Percentiles rank a stretch among this genome's conserved stretches.
Conservation (phyloP, 2,888 invertebrate species). For the Sympetrum striolatum region DNA sequence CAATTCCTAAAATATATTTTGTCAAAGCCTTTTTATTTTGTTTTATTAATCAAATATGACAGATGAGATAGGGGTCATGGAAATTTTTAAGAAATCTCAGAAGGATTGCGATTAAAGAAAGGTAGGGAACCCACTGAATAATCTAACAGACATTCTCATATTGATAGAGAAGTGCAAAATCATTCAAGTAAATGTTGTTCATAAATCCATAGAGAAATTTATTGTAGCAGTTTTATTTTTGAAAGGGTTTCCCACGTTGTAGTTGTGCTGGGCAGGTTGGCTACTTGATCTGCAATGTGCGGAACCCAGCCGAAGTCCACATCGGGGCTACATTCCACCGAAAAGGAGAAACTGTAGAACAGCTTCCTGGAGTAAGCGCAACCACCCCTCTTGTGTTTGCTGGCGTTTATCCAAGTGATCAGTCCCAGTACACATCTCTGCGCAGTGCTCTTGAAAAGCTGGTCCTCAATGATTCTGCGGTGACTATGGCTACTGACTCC, state of each 20-base stretch:
- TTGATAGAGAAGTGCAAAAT: too few species aligned
- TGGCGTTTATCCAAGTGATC: conserved; percentile 90
- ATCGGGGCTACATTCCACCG: conserved; percentile 80
- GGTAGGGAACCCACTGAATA: too few species aligned
- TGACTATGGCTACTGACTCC: conserved; percentile 79
- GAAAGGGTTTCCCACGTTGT: conserved; percentile 53
- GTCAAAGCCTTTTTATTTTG: too few species aligned
- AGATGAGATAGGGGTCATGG: too few species aligned
- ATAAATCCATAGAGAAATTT: not conserved
- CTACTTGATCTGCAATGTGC: conserved; percentile 82
- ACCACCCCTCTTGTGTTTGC: conserved; percentile 85
- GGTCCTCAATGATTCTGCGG: conserved; percentile 92
- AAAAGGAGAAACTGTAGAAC: conserved; percentile 63
- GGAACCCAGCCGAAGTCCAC: conserved; percentile 72
- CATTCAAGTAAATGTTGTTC: too few species aligned
- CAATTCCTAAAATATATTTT: too few species aligned
- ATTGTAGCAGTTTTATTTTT: conserved; percentile 42
- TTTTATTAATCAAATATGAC: too few species aligned
- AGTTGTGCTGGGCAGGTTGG: conserved; percentile 89
- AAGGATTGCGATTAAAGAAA: too few species aligned
- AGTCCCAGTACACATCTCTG: conserved; percentile 78
- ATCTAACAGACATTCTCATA: too few species aligned
- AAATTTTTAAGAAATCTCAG: too few species aligned
- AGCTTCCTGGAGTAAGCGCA: conserved; percentile 70
- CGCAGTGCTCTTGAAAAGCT: conserved; percentile 88